phyloP scores from a whole-genome alignment of 1,140 invertebrate species.

The Bombus ignitus region DNA sequence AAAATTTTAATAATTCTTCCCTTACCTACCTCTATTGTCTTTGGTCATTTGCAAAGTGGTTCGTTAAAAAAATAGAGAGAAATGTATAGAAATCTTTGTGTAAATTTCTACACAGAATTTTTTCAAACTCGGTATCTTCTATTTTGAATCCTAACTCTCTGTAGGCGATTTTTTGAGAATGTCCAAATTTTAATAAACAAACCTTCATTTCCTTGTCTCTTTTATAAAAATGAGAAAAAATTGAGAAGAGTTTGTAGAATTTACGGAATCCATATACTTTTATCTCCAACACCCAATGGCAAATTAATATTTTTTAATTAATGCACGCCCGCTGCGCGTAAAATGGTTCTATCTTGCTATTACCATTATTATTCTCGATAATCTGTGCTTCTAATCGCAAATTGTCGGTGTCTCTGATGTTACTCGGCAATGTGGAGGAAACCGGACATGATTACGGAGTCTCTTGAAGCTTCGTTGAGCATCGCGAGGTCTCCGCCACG shows the following conservation, averaged over 20 bases:
- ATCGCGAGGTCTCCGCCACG: conserved; percentile 81
- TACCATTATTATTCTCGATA: conserved; percentile 1
- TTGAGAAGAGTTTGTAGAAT: too few relatives aligned
- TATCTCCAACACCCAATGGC: too few relatives aligned
- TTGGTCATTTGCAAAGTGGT: too few relatives aligned
- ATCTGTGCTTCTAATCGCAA: conserved; percentile 28
- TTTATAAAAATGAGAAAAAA: neutral
- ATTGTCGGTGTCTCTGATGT: conserved; percentile 36
- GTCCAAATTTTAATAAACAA: neutral
- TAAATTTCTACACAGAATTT: too few relatives aligned
- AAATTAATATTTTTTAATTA: too few relatives aligned
- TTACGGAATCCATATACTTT: too few relatives aligned
- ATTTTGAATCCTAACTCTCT: neutral
- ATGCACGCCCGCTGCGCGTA: neutral
- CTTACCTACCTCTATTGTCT: too few relatives aligned
- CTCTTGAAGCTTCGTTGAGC: conserved; percentile 81
- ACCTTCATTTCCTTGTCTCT: neutral
- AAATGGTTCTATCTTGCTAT: neutral
- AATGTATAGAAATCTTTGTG: too few relatives aligned
- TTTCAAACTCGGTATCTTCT: too few relatives aligned
- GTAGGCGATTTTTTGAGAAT: neutral
- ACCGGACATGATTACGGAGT: conserved; percentile 81
- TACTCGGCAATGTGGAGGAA: conserved; percentile 60
- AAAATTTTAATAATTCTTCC: too few relatives aligned
- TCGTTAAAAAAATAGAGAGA: too few relatives aligned